Conservation (phyloP, 2,797 vertebrate species). For the Mallotus villosus region DNA sequence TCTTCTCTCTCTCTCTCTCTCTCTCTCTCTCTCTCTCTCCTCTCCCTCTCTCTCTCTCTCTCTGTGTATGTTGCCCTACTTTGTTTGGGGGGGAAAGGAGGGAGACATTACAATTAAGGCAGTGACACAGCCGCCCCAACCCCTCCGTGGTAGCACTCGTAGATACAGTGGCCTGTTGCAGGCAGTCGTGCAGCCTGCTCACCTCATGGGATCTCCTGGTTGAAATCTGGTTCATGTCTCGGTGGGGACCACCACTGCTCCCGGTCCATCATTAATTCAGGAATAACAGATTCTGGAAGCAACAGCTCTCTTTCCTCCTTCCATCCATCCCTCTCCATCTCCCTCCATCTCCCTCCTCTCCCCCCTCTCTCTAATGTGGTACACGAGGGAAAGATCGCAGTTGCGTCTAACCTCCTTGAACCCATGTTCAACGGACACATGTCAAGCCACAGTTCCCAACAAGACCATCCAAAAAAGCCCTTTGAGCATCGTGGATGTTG, state of each 20-base stretch:
- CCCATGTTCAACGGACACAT: slow-evolving; percentile 19
- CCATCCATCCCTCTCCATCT: slow-evolving; percentile 20
- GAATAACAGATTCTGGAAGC: slow-evolving; percentile 61
- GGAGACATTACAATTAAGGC: slow-evolving; percentile 68
- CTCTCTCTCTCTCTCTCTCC: not conserved
- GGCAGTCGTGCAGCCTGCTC: slow-evolving; percentile 55
- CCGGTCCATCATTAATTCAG: slow-evolving; percentile 75
- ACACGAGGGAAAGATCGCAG: slow-evolving; percentile 1
- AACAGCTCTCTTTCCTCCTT: slow-evolving; percentile 20
- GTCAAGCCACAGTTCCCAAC: slow-evolving; percentile 2
- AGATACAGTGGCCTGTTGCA: slow-evolving; percentile 71
- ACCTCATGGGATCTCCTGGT: slow-evolving; percentile 75
- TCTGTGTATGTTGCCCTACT: slow-evolving; percentile 73
- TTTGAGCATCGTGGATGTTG: not conserved
- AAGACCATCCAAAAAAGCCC: slow-evolving; percentile 21
- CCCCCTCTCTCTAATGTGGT: slow-evolving; percentile 2
- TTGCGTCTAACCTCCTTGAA: slow-evolving; percentile 11
- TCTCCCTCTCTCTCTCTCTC: not conserved
- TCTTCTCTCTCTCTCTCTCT: no score
- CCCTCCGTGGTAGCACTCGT: slow-evolving; percentile 52
- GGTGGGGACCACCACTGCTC: slow-evolving; percentile 62
- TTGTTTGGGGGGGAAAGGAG: slow-evolving; percentile 54
- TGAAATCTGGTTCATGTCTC: slow-evolving; percentile 82
- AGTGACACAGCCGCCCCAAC: slow-evolving; percentile 64
- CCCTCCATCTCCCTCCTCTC: slow-evolving; percentile 3